Conservation (phyloP, 2,888 invertebrate species). For the Globia sparganii region DNA sequence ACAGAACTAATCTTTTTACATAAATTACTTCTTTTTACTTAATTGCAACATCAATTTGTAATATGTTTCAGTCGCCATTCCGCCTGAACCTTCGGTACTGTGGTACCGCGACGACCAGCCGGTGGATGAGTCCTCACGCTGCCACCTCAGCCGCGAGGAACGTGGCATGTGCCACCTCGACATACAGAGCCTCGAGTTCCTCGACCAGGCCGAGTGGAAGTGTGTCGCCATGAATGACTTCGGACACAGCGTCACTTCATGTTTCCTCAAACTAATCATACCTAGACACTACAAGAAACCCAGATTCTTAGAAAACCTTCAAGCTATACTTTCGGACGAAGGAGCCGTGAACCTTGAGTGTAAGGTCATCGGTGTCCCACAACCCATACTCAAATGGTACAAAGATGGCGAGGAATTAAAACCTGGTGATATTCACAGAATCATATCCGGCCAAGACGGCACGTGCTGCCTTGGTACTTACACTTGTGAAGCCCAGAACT, state of each 20-base stretch:
- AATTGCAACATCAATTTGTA: not conserved
- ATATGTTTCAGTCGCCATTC: conserved; percentile 92
- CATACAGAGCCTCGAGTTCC: conserved; percentile 93
- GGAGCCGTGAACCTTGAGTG: conserved; percentile 97
- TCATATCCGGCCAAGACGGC: conserved; percentile 97
- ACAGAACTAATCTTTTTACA: not conserved
- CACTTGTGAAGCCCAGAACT: conserved; percentile 97
- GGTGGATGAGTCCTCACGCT: conserved; percentile 92
- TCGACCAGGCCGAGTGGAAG: conserved; percentile 98
- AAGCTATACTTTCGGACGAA: conserved; percentile 96
- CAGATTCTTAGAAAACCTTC: conserved; percentile 95
- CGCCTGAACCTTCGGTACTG: conserved; percentile 94
- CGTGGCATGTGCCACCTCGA: conserved; percentile 93
- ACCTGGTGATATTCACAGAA: conserved; percentile 97
- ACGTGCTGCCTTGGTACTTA: conserved; percentile 97
- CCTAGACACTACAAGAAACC: conserved; percentile 97
- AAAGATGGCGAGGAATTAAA: conserved; percentile 97
- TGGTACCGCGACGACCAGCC: conserved; percentile 97
- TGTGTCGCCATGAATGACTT: conserved; percentile 97
- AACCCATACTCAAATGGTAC: conserved; percentile 97
- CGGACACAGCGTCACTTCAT: conserved; percentile 96
- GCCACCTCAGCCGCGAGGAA: conserved; percentile 92
- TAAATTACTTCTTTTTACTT: not conserved
- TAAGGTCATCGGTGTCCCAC: conserved; percentile 97
- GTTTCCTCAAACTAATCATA: conserved; percentile 95